Percentiles rank a stretch among this genome's conserved stretches.
phyloP scores from a whole-genome alignment of 1,140 invertebrate species.

The Arctopsyche grandis region DNA sequence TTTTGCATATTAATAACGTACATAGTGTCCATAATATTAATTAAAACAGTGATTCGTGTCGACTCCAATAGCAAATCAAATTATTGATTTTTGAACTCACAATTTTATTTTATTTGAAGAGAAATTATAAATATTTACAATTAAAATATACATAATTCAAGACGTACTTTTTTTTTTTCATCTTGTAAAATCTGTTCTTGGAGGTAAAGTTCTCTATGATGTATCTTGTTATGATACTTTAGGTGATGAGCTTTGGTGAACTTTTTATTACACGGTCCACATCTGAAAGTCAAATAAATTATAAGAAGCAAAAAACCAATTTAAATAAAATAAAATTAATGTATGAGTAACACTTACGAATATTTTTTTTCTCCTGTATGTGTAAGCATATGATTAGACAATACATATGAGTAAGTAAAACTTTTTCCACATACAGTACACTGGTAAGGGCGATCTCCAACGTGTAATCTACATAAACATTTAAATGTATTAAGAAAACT shows the following conservation, averaged over 20 bases:
- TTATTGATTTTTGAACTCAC: no score
- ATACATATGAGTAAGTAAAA: constrained; percentile 78
- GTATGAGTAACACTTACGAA: constrained; percentile 57
- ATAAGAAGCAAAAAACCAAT: background rate
- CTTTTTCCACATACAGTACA: constrained; percentile 77
- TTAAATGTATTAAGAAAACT: constrained; percentile 1
- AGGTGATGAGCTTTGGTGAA: constrained; percentile 66
- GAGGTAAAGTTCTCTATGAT: constrained; percentile 64
- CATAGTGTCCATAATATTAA: no score
- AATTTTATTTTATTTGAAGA: no score
- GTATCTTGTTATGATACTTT: constrained; percentile 66
- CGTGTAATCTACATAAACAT: constrained; percentile 60
- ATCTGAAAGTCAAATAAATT: constrained; percentile 55
- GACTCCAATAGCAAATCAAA: no score
- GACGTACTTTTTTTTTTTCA: constrained; percentile 59
- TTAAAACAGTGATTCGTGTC: no score
- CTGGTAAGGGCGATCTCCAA: constrained; percentile 76
- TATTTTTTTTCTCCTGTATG: constrained; percentile 80
- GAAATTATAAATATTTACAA: background rate
- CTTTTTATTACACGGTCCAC: constrained; percentile 64
- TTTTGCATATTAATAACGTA: no score
- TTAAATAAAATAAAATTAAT: background rate
- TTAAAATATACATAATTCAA: constrained; percentile 16
- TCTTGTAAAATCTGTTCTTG: constrained; percentile 63
- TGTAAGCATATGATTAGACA: constrained; percentile 78